These are phyloP conservation scores for Ptychodera flava DNA, from an alignment of 35 echinoderm and acorn worm species.

Conservation along the genomic window DNA sequence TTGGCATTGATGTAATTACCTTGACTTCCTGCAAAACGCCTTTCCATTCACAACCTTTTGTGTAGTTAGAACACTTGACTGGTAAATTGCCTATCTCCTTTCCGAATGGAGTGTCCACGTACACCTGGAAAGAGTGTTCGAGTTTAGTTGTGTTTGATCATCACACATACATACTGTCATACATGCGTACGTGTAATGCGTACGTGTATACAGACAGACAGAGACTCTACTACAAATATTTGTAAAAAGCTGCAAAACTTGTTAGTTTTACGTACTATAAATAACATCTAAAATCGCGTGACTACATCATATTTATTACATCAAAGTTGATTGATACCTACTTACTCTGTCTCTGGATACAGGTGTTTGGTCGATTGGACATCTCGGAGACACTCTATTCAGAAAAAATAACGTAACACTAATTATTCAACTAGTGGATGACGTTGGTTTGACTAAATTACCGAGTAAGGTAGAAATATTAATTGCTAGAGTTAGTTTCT, in stretches of 20 bases:
- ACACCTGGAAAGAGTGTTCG: constrained; percentile 39
- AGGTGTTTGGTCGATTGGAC: constrained; percentile 71
- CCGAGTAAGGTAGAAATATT: background rate
- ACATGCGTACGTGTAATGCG: too few relatives aligned
- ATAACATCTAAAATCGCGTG: background rate
- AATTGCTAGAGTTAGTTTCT: background rate
- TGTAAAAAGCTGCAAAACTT: background rate
- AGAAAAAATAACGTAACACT: background rate
- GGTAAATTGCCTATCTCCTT: constrained; percentile 71
- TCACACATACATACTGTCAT: too few relatives aligned
- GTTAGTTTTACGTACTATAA: background rate
- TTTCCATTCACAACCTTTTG: constrained; percentile 77
- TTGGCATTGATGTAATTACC: too few relatives aligned
- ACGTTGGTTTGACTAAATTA: background rate
- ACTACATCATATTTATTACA: constrained; percentile 6
- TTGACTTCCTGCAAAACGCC: constrained; percentile 84
- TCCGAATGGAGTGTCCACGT: constrained; percentile 84
- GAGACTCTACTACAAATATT: background rate
- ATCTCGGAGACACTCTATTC: constrained; percentile 65
- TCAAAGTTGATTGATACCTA: too few relatives aligned
- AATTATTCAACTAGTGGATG: constrained; percentile 1
- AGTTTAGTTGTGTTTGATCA: background rate
- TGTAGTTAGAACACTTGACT: constrained; percentile 67
- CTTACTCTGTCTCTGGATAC: constrained; percentile 83
- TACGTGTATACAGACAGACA: constrained; percentile 3